A percentile compares a stretch with the other conserved stretches of the same genome.
Conservation (phyloP, 2,888 invertebrate genomes). For the Lumbricus terrestris region DNA sequence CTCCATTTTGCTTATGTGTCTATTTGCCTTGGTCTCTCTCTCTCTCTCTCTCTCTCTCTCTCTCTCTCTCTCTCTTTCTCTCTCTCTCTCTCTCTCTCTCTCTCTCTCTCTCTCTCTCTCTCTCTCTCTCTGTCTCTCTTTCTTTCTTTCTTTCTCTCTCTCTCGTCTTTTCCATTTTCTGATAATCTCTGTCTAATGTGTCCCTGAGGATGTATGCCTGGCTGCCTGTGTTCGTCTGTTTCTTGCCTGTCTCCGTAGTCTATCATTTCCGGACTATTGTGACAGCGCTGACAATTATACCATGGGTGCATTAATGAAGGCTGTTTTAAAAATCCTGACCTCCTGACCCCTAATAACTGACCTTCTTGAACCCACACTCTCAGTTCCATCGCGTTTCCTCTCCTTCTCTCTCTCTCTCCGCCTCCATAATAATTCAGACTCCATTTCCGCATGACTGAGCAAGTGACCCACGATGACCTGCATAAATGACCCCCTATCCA, state of each 20-base stretch:
- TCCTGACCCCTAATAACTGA: background rate
- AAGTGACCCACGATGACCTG: background rate
- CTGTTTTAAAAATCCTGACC: background rate
- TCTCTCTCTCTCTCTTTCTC: background rate
- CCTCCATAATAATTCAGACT: background rate
- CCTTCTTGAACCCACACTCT: background rate
- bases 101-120: too few species aligned
- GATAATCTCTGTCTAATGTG: too few species aligned
- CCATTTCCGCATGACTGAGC: background rate
- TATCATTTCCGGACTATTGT: background rate
- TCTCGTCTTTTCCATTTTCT: background rate
- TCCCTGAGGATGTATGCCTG: too few species aligned
- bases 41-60: too few species aligned
- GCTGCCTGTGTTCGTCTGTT: background rate
- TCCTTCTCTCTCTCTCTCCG: background rate
- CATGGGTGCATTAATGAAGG: background rate
- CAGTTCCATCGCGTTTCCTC: background rate
- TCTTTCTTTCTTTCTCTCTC: too few species aligned
- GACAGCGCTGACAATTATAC: too few species aligned
- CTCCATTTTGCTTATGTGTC: too few species aligned
- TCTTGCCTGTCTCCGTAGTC: background rate
- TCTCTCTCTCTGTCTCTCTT: too few species aligned
- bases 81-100: too few species aligned
- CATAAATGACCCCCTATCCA: background rate
- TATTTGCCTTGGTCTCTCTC: too few species aligned